Conservation (phyloP, 1,140 invertebrate genomes). For the Eufriesea mexicana region DNA sequence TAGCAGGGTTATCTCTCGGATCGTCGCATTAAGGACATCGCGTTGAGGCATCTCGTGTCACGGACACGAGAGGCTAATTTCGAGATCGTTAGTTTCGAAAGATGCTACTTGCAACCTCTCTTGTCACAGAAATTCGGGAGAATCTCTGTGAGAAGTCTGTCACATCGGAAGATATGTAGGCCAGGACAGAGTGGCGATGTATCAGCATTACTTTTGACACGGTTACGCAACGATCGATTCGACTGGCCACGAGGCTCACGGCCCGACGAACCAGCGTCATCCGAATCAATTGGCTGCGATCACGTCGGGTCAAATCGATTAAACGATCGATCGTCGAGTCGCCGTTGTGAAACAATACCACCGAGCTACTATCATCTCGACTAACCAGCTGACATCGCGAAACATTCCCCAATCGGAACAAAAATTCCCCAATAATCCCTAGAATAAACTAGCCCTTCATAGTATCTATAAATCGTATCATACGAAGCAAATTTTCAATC, state of each 20-base stretch:
- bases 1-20: too few species aligned
- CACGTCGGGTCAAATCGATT: constrained; percentile 52
- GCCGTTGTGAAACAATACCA: constrained; percentile 1
- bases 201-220: constrained; percentile 39
- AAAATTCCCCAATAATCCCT: not conserved
- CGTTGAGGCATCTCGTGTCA: too few species aligned
- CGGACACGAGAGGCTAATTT: too few species aligned
- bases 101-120: too few species aligned
- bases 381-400: not conserved
- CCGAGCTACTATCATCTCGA: too few species aligned
- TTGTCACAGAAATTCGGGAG: too few species aligned
- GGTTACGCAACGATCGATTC: constrained; percentile 60
- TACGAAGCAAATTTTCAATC: too few species aligned
- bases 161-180: not conserved
- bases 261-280: constrained; percentile 59
- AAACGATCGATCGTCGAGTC: constrained; percentile 56
- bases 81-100: too few species aligned
- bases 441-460: too few species aligned
- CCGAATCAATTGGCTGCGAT: constrained; percentile 57
- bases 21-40: too few species aligned
- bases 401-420: not conserved
- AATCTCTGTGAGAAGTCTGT: too few species aligned
- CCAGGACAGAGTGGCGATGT: not conserved
- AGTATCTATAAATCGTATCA: too few species aligned
- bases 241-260: constrained; percentile 26